Conservation (phyloP, 2,797 vertebrate genomes). For the Sylvia borin region DNA sequence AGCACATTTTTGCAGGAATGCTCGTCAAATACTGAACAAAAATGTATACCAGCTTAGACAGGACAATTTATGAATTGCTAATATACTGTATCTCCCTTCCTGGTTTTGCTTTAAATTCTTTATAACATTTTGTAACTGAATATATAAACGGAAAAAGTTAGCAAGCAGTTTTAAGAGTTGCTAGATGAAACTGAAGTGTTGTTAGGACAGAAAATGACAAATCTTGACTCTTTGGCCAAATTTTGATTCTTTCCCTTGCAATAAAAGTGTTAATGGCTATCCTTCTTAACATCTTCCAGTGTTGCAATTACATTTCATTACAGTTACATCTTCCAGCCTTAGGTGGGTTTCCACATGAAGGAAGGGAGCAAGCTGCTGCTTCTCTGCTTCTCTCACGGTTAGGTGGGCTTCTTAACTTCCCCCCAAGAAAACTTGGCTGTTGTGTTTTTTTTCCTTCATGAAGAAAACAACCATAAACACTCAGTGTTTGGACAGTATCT, state of each 20-base stretch:
- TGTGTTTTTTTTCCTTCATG: background rate
- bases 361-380: background rate
- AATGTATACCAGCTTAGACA: background rate
- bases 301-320: background rate
- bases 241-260: background rate
- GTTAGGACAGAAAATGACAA: slow-evolving; percentile 42
- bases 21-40: background rate
- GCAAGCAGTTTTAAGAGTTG: slow-evolving; percentile 1
- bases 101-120: background rate
- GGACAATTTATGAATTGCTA: slow-evolving; percentile 1
- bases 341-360: background rate
- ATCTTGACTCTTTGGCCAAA: background rate
- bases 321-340: background rate
- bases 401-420: background rate
- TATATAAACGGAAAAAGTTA: background rate
- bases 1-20: background rate
- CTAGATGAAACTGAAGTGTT: background rate
- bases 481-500: background rate
- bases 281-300: background rate
- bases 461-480: background rate
- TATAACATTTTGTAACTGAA: background rate
- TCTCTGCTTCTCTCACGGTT: background rate
- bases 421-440: background rate
- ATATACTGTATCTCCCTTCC: background rate
- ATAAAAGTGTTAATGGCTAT: slow-evolving; percentile 1